These are phyloP conservation scores for Desoria tigrina DNA, from an alignment of 2,888 invertebrate species.

Conservation along the genomic window DNA sequence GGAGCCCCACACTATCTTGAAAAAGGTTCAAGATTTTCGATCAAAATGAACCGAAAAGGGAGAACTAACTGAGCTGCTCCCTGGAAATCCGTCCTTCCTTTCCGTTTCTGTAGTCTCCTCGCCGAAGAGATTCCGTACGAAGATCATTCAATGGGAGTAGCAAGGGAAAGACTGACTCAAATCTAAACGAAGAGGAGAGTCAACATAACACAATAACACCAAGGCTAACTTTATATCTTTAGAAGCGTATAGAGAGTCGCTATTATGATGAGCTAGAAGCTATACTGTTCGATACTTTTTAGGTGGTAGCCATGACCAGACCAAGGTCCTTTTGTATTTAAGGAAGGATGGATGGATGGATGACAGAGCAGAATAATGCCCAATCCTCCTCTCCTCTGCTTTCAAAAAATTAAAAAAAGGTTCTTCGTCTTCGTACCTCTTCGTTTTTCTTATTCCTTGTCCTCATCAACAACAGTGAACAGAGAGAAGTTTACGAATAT, in stretches of 20 bases:
- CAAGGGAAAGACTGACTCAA: neutral
- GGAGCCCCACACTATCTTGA: too few relatives aligned
- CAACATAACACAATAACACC: neutral
- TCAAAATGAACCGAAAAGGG: neutral
- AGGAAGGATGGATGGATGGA: conserved; percentile 11
- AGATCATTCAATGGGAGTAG: neutral
- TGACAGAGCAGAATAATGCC: conserved; percentile 11
- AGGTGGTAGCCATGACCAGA: conserved; percentile 11
- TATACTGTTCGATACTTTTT: neutral
- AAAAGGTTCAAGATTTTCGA: neutral
- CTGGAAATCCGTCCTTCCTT: neutral
- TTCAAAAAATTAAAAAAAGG: conserved; percentile 43
- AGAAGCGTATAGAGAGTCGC: neutral
- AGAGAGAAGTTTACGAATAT: too few relatives aligned
- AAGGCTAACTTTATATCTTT: neutral
- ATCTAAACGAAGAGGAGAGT: too few relatives aligned
- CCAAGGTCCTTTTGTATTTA: conserved; percentile 10
- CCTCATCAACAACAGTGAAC: too few relatives aligned
- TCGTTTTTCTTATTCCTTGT: too few relatives aligned
- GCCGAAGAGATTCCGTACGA: too few relatives aligned
- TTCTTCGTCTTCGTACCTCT: conserved; percentile 34
- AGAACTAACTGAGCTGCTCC: neutral
- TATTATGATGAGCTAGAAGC: neutral
- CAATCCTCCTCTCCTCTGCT: conserved; percentile 11
- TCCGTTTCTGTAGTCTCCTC: too few relatives aligned